A percentile compares a stretch with the other conserved stretches of the same genome.
phyloP scores from a whole-genome alignment of 2,797 vertebrate genomes.

The Halcyon chelicuti region DNA sequence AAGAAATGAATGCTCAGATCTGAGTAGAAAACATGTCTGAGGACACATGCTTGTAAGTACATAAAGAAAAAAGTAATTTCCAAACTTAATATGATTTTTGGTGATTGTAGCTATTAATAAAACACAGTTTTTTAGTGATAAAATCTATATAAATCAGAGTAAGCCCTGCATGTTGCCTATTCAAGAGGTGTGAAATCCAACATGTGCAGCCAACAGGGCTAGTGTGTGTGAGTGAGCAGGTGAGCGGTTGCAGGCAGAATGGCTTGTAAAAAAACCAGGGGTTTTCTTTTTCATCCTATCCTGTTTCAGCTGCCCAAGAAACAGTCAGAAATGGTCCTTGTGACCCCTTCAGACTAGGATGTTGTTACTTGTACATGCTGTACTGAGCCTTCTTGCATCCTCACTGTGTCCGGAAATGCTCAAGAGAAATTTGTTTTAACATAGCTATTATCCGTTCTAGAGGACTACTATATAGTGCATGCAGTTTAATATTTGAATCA shows the following conservation, averaged over 20 bases:
- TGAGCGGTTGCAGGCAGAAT: not conserved
- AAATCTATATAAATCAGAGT: not conserved
- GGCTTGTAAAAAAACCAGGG: rapidly evolving
- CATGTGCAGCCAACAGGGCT: not conserved
- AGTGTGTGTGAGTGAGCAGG: not conserved
- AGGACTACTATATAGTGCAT: not conserved
- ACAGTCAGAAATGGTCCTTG: not conserved
- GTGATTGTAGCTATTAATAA: not conserved
- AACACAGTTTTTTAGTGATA: not conserved
- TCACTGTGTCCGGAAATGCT: not conserved
- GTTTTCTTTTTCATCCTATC: not conserved
- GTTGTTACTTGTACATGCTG: not conserved
- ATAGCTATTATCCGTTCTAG: not conserved
- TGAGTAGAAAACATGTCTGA: not conserved
- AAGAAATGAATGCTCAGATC: not conserved
- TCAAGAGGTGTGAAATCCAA: not conserved
- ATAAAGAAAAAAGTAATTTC: not conserved
- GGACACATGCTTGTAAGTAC: not conserved
- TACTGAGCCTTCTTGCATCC: not conserved
- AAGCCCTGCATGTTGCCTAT: not conserved
- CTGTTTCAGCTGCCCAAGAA: not conserved
- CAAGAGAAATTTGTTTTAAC: not conserved
- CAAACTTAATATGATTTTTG: not conserved
- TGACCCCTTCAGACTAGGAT: not conserved
- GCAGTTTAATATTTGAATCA: not conserved